Evolutionary conservation across 1,140 invertebrate species (phyloP).

Genomic region (Caenorhabditis remanei): DNA sequence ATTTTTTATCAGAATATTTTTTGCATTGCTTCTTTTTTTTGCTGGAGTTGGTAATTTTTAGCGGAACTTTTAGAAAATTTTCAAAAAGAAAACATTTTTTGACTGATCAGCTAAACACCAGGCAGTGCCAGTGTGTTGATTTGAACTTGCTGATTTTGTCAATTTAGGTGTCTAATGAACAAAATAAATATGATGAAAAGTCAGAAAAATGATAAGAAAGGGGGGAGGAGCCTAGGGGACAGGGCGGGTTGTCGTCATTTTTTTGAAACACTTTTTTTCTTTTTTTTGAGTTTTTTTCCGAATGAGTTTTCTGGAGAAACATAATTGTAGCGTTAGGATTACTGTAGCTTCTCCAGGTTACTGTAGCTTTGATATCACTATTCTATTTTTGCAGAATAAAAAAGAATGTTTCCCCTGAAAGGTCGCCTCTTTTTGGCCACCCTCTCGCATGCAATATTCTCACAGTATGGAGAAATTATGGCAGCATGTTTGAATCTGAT

Average conservation of each 20-base stretch:
- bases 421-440: conserved; percentile 14
- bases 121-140: not conserved
- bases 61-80: not conserved
- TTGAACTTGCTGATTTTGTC: not conserved
- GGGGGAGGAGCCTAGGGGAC: no score
- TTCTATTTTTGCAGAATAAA: not conserved
- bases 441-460: conserved; percentile 12
- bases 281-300: not conserved
- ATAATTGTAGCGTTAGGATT: no score
- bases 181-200: not conserved
- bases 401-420: not conserved
- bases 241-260: no score
- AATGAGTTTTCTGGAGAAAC: no score
- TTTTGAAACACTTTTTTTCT: not conserved
- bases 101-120: conserved; percentile 17
- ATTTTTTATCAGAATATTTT: not conserved
- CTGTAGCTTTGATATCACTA: not conserved
- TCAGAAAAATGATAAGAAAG: not conserved
- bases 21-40: not conserved
- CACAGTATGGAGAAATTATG: conserved; percentile 44
- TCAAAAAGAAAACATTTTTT: not conserved
- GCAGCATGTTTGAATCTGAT: conserved; percentile 25
- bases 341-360: no score
- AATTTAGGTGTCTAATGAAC: no score
- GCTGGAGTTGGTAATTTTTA: not conserved